phyloP scores from a whole-genome alignment of 2,113 vertebrate genomes.

The Lycocorax pyrrhopterus region DNA sequence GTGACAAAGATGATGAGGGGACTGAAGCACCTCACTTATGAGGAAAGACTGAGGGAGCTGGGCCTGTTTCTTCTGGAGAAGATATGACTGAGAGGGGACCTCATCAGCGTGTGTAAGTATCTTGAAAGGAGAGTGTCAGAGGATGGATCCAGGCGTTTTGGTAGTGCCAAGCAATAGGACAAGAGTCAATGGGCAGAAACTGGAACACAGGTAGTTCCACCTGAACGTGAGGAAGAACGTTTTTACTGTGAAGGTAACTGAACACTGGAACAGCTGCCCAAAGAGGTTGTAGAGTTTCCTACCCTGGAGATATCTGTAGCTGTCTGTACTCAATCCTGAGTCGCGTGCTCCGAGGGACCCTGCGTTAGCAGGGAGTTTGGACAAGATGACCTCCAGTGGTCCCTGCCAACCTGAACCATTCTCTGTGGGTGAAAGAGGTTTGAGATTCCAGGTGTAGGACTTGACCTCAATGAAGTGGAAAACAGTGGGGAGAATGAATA shows the following conservation, averaged over 20 bases:
- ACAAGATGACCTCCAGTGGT: not conserved
- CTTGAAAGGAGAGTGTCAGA: not conserved
- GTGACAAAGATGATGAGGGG: not conserved
- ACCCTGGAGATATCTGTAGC: not conserved
- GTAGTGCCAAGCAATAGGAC: not conserved
- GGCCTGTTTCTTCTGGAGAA: not conserved
- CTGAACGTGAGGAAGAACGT: not conserved
- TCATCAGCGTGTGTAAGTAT: not conserved
- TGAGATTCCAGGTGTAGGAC: not conserved
- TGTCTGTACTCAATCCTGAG: not conserved
- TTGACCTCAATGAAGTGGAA: not conserved
- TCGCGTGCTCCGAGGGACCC: rapidly evolving
- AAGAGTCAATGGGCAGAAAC: not conserved
- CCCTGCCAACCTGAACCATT: not conserved
- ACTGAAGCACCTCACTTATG: not conserved
- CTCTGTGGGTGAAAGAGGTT: not conserved
- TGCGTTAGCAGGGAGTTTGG: rapidly evolving
- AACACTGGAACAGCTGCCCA: not conserved
- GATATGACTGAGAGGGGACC: too few relatives aligned
- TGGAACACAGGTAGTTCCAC: not conserved
- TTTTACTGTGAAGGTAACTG: not conserved
- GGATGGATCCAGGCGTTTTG: not conserved
- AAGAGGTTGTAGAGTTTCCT: not conserved
- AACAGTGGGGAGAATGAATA: not conserved
- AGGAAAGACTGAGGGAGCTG: not conserved